Conservation (phyloP, 92 coral and sea anemone species). For the Epizoanthus illoricatus region DNA sequence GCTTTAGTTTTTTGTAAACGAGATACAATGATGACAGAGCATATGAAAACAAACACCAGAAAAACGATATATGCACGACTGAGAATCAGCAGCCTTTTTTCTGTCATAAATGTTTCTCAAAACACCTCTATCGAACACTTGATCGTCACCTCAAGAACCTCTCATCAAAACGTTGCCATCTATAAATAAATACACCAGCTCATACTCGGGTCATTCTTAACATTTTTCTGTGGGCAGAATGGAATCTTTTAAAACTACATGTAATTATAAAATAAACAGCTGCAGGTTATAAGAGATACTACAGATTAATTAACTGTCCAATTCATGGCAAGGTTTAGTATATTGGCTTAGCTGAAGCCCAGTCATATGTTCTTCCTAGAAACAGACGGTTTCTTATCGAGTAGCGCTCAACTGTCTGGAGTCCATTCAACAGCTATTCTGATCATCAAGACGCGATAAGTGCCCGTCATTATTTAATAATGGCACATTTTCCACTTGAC, state of each 20-base stretch:
- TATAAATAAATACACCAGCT: conserved; percentile 5
- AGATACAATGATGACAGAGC: too few relatives aligned
- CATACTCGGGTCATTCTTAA: not conserved
- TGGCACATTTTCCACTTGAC: conserved; percentile 40
- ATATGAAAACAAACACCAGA: too few relatives aligned
- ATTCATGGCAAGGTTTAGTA: not conserved
- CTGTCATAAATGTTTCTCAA: not conserved
- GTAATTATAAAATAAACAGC: not conserved
- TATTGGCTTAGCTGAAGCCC: not conserved
- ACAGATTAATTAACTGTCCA: not conserved
- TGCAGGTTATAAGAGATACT: not conserved
- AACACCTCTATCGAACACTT: not conserved
- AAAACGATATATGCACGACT: too few relatives aligned
- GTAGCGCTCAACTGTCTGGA: conserved; percentile 5
- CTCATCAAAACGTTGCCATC: conserved; percentile 10
- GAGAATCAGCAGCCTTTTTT: too few relatives aligned
- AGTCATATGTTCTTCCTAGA: not conserved
- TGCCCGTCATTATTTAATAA: conserved; percentile 15
- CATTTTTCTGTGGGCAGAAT: conserved; percentile 4
- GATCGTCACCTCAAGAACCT: not conserved
- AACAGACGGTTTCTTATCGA: conserved; percentile 1
- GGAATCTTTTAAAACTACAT: not conserved
- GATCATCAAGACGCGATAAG: conserved; percentile 22
- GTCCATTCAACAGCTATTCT: not conserved
- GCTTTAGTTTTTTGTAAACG: too few relatives aligned